phyloP scores from a whole-genome alignment of 92 coral and sea anemone genomes.

The Zoanthus gigantus region DNA sequence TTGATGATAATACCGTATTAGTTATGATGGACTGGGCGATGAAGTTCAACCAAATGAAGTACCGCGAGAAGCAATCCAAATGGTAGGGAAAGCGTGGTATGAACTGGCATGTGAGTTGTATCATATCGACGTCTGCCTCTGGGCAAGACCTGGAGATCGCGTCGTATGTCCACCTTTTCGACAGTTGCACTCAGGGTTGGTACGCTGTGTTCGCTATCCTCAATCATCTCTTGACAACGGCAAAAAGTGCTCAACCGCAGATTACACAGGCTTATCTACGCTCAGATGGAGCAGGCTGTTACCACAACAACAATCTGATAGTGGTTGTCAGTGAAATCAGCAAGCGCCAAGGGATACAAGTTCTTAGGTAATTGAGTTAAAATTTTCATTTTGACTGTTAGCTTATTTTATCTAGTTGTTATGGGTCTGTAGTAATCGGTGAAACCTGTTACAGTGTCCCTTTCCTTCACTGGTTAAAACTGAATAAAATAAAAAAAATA shows the following conservation, averaged over 20 bases:
- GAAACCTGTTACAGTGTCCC: neutral
- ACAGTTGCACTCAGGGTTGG: slow-evolving; percentile 60
- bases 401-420: neutral
- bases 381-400: slow-evolving; percentile 40
- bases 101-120: slow-evolving; percentile 76
- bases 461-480: too few species aligned
- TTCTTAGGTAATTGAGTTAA: slow-evolving; percentile 40
- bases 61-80: slow-evolving; percentile 68
- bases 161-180: slow-evolving; percentile 59
- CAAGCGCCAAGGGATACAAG: slow-evolving; percentile 47
- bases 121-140: slow-evolving; percentile 53
- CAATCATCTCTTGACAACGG: slow-evolving; percentile 50
- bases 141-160: slow-evolving; percentile 47
- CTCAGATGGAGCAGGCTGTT: slow-evolving; percentile 65
- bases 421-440: neutral
- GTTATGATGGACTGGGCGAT: slow-evolving; percentile 69
- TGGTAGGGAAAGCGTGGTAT: slow-evolving; percentile 76
- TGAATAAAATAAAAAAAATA: neutral
- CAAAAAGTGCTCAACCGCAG: neutral
- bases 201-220: slow-evolving; percentile 47
- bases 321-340: slow-evolving; percentile 38
- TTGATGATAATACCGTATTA: slow-evolving; percentile 12
- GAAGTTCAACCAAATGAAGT: slow-evolving; percentile 62
- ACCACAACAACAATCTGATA: slow-evolving; percentile 51
- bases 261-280: slow-evolving; percentile 1